Percentiles rank a stretch among this genome's conserved stretches.
phyloP scores from a whole-genome alignment of 1,140 invertebrate genomes.

The Eueides isabella region DNA sequence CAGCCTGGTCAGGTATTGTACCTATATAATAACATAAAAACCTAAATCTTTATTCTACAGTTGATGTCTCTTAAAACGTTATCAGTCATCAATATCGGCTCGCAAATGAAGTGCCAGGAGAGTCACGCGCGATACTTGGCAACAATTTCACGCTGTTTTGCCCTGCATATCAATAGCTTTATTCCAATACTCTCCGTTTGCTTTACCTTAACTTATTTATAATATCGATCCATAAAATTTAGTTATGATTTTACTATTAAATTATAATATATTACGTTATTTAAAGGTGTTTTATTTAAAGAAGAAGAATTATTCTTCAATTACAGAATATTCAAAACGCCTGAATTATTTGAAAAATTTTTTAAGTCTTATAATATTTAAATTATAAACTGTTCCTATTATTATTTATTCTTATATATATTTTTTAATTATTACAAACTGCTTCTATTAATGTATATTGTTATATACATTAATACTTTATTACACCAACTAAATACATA shows the following conservation, averaged over 20 bases:
- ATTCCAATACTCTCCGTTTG: neutral
- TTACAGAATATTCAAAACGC: neutral
- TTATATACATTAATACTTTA: too few relatives aligned
- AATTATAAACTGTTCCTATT: too few relatives aligned
- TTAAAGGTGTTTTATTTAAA: neutral
- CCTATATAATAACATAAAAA: neutral
- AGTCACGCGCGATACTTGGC: conserved; percentile 37
- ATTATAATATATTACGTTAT: neutral
- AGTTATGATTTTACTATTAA: neutral
- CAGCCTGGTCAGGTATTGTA: too few relatives aligned
- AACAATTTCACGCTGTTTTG: conserved; percentile 45
- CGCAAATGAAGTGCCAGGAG: conserved; percentile 31
- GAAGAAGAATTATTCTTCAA: too few relatives aligned
- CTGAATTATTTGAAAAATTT: too few relatives aligned
- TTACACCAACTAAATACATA: too few relatives aligned
- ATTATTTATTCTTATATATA: too few relatives aligned
- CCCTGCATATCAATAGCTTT: conserved; percentile 36
- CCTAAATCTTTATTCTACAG: neutral
- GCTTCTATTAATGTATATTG: too few relatives aligned
- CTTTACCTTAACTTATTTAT: neutral
- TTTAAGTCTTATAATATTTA: too few relatives aligned
- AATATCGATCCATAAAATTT: neutral
- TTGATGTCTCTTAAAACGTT: conserved; percentile 11
- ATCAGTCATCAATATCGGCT: conserved; percentile 46
- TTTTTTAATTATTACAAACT: too few relatives aligned